Conservation (phyloP, 2,888 invertebrate genomes). For the Notocelia uddmanniana region DNA sequence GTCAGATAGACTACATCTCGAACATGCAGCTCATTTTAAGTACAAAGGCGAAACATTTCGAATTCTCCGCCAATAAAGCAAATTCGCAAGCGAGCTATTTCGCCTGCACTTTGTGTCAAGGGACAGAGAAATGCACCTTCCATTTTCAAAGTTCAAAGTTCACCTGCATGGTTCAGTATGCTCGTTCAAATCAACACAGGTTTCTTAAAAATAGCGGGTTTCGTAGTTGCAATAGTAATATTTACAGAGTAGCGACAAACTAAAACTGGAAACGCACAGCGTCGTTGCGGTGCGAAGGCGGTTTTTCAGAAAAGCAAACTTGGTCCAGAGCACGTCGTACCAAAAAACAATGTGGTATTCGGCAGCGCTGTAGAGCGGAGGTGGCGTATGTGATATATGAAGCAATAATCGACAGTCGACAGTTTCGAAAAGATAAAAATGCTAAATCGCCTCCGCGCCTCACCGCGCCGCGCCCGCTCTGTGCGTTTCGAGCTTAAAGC, state of each 20-base stretch:
- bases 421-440: too few species aligned
- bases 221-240: background rate
- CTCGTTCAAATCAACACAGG: background rate
- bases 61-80: conserved; percentile 16
- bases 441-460: too few species aligned
- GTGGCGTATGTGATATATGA: too few species aligned
- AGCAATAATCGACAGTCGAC: too few species aligned
- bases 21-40: background rate
- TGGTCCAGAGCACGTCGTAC: too few species aligned
- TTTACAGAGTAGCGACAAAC: background rate
- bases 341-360: too few species aligned
- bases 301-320: too few species aligned
- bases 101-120: conserved; percentile 22
- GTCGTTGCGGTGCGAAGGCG: too few species aligned
- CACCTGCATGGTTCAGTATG: background rate
- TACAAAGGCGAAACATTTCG: background rate
- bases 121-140: conserved; percentile 22
- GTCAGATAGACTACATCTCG: background rate
- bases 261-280: too few species aligned
- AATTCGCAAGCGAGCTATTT: conserved; percentile 23
- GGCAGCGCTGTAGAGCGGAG: too few species aligned
- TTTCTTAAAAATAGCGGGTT: background rate
- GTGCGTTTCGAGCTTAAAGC: too few species aligned
- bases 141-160: conserved; percentile 11
- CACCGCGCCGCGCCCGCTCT: too few species aligned